These are phyloP conservation scores for Ophiodon elongatus DNA, from an alignment of 2,113 vertebrate genomes.

Conservation along the genomic window DNA sequence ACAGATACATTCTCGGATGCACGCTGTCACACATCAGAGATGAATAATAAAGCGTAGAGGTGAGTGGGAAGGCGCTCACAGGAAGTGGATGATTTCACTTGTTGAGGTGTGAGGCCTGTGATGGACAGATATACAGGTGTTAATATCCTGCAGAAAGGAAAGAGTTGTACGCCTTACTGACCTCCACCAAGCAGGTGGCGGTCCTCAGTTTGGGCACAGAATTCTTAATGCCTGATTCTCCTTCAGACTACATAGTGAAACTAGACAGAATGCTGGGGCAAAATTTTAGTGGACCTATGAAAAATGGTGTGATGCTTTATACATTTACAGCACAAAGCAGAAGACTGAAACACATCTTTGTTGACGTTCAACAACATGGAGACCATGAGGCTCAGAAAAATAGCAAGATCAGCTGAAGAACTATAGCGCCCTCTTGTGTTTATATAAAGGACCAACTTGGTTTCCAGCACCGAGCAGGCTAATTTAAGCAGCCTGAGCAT, in stretches of 20 bases:
- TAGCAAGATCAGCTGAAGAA: conserved; percentile 19
- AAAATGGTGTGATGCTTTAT: background rate
- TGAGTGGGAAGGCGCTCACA: conserved; percentile 67
- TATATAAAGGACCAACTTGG: background rate
- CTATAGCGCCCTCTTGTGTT: conserved; percentile 75
- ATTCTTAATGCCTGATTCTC: conserved; percentile 46
- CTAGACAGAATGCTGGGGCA: background rate
- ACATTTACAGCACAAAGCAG: background rate
- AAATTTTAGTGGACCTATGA: background rate
- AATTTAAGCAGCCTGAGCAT: no score
- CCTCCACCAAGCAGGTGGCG: conserved; percentile 41
- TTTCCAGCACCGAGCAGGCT: background rate
- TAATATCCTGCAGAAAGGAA: conserved; percentile 73
- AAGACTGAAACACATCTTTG: conserved; percentile 21
- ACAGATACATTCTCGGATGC: conserved; percentile 60
- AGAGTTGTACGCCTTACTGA: conserved; percentile 58
- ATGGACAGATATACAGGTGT: conserved; percentile 65
- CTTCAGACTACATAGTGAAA: background rate
- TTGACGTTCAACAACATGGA: conserved; percentile 31
- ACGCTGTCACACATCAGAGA: conserved; percentile 78
- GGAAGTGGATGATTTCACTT: conserved; percentile 74
- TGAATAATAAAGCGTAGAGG: conserved; percentile 74
- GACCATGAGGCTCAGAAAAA: background rate
- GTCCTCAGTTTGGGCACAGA: conserved; percentile 29
- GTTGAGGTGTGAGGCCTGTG: conserved; percentile 54